A percentile compares a stretch with the other conserved stretches of the same genome.
Conservation (phyloP, 2,113 vertebrate genomes). For the Platysteira castanea region DNA sequence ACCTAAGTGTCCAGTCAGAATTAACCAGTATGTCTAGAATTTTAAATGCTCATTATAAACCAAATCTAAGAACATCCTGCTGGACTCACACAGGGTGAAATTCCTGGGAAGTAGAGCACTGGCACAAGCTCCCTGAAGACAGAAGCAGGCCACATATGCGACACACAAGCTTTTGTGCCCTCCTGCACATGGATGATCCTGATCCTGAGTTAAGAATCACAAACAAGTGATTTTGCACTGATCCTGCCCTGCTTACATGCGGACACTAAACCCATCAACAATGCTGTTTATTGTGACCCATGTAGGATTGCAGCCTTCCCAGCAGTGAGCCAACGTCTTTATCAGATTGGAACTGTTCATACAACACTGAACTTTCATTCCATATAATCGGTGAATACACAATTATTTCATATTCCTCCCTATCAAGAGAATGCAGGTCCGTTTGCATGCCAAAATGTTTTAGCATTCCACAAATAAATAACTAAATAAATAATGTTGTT, state of each 20-base stretch:
- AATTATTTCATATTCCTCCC: background rate
- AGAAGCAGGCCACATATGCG: background rate
- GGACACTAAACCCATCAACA: background rate
- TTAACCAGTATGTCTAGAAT: constrained; percentile 44
- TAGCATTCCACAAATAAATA: constrained; percentile 1
- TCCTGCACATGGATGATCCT: background rate
- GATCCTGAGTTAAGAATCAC: background rate
- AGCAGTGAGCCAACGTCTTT: background rate
- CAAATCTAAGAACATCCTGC: constrained; percentile 39
- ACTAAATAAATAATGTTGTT: constrained; percentile 21
- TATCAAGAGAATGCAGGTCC: background rate
- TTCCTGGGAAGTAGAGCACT: constrained; percentile 38
- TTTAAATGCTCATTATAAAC: constrained; percentile 22
- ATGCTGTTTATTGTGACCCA: background rate
- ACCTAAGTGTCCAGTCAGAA: constrained; percentile 20
- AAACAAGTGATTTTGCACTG: background rate
- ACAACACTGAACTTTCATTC: background rate
- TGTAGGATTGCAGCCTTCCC: background rate
- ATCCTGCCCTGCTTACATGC: background rate
- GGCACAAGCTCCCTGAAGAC: constrained; percentile 7
- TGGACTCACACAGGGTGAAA: constrained; percentile 35
- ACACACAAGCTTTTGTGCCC: background rate
- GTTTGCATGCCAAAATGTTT: background rate
- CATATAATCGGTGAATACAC: background rate
- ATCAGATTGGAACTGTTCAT: constrained; percentile 36